These are phyloP conservation scores for Sardinella longiceps DNA, from an alignment of 2,797 vertebrate genomes.

Conservation along the genomic window DNA sequence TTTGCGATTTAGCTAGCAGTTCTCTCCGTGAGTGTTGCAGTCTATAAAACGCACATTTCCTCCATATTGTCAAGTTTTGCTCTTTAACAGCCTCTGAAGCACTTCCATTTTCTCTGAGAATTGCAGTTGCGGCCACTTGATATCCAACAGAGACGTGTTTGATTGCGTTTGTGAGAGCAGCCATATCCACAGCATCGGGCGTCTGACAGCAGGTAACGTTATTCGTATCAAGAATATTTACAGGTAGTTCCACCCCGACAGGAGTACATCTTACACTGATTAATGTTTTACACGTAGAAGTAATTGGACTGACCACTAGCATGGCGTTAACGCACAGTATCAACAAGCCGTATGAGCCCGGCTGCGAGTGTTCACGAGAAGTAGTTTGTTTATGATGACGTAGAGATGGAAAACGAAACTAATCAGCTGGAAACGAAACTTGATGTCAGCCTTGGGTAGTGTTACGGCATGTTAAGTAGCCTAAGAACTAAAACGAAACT, in stretches of 20 bases:
- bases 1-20: too few species aligned
- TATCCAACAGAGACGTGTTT: constrained; percentile 5
- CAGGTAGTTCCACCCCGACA: constrained; percentile 15
- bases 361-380: neutral
- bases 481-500: too few species aligned
- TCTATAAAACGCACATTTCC: neutral
- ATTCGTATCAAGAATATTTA: neutral
- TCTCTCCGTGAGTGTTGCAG: too few species aligned
- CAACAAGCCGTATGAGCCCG: neutral
- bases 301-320: neutral
- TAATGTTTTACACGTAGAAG: neutral
- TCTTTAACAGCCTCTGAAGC: constrained; percentile 2
- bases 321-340: too few species aligned
- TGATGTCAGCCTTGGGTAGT: neutral
- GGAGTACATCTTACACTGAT: constrained; percentile 9
- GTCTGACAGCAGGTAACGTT: neutral
- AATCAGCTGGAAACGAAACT: neutral
- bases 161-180: neutral
- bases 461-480: too few species aligned
- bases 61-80: neutral
- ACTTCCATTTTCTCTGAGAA: constrained; percentile 20
- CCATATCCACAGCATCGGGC: neutral
- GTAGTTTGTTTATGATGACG: neutral
- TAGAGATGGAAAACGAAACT: constrained; percentile 9
- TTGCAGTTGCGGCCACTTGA: neutral